Base-by-base conservation (phyloP, 2,888 invertebrate genomes). In the Drosophila neutralis region DNA sequence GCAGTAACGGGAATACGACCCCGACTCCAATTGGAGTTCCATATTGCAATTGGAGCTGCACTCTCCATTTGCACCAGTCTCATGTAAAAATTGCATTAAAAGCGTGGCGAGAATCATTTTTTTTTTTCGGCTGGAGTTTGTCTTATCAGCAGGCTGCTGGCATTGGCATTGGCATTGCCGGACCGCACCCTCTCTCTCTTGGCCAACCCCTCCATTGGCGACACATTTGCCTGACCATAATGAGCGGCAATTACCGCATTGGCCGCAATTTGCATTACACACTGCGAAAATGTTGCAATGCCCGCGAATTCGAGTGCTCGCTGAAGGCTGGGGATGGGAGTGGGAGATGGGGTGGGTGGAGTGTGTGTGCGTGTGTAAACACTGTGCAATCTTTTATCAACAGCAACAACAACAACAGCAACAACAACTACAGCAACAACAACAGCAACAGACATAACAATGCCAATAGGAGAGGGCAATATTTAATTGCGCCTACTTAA, bases 221-320 rank as follows among this genome's bases (percentile, higher is more conserved):
- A 65, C 76, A 84, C 86, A 86, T 86, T 86, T 86, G 87, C 86
- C 89, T 82, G 86, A 86, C 89, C 86, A 86, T 86, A 86, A 86
- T 86, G 86, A 86, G 86, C 87, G 86, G 86, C 86, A 86, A 86
- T 86, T 86, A 86, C 86, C 86, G 89, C 86, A 86, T 78, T 73
- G 82, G 86, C 89, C 86, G 87, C 89, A 86, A 86, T 86, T 86
- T 86, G 86, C 84, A 86, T 88, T 88, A 84, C 87, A 84, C 72
- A 87, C 72, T 82, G 82, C 74, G 88, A 86, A 85, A 86, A 86
- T 85, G 86, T 86, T 78, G 82, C 78, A 75, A 68, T 73, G 72
- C 48, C 64, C 27, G 35, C 51, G 36, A 54, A 48, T 38, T 13
- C 48, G 54, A 63, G 62, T 57, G 64, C 52, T 48, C 24, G 15